Evolutionary conservation across 2,113 vertebrate species (phyloP).

Genomic region (Casuarius casuarius): DNA sequence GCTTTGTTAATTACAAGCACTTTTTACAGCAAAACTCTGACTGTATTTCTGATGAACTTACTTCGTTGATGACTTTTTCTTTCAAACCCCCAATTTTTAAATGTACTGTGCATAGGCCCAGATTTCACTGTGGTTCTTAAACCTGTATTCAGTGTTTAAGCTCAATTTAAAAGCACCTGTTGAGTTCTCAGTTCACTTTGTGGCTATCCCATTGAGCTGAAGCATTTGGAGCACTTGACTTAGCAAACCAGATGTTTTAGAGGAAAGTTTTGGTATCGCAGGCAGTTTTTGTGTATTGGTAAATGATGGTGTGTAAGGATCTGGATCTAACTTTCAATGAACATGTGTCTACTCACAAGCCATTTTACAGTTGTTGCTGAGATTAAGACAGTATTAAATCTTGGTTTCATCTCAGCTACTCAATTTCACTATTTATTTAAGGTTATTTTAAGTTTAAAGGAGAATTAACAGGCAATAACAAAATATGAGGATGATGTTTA

Average conservation of each 20-base stretch:
- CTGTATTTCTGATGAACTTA: background rate
- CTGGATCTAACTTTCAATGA: background rate
- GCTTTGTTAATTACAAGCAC: background rate
- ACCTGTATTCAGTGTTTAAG: background rate
- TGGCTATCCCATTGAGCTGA: background rate
- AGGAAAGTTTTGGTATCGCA: background rate
- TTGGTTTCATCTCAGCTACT: background rate
- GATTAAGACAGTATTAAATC: background rate
- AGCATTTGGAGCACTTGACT: background rate
- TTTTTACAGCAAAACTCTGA: background rate
- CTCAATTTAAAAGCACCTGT: background rate
- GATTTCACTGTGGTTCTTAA: background rate
- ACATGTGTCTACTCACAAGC: background rate
- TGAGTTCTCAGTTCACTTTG: background rate
- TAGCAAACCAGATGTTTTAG: background rate
- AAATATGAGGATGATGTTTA: background rate
- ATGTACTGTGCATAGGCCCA: background rate
- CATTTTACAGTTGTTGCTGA: background rate
- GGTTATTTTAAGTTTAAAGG: background rate
- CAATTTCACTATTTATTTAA: background rate
- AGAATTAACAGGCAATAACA: background rate
- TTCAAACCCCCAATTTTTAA: background rate
- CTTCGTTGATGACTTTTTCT: background rate
- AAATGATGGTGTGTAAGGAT: background rate
- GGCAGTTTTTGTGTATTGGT: background rate